These are phyloP conservation scores for Peromyscus aztecus DNA, from an alignment of 2,797 vertebrate species.

Conservation along the genomic window DNA sequence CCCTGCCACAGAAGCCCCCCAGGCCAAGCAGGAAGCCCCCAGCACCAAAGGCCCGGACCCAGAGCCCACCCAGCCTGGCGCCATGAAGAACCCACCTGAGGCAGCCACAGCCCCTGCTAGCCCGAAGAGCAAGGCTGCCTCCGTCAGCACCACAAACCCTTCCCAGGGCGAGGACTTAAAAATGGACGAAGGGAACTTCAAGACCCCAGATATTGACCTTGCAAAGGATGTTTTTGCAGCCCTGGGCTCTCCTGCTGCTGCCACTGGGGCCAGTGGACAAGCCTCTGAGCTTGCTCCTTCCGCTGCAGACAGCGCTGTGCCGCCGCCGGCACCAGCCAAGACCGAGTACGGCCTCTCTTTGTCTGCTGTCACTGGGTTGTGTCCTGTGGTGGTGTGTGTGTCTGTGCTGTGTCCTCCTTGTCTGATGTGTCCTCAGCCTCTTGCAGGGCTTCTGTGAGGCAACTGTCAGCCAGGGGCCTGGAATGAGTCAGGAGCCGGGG, in stretches of 20 bases:
- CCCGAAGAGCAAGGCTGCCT: slow-evolving; percentile 91
- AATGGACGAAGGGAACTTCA: slow-evolving; percentile 96
- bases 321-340: slow-evolving; percentile 91
- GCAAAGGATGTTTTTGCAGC: slow-evolving; percentile 96
- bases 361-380: slow-evolving; percentile 87
- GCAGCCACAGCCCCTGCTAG: slow-evolving; percentile 90
- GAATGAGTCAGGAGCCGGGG: slow-evolving; percentile 14
- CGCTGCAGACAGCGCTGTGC: slow-evolving; percentile 91
- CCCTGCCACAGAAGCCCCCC: slow-evolving; percentile 85
- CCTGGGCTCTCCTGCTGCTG: slow-evolving; percentile 90
- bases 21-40: slow-evolving; percentile 87
- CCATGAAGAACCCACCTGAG: slow-evolving; percentile 89
- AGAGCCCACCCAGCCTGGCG: slow-evolving; percentile 86
- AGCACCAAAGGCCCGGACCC: slow-evolving; percentile 89
- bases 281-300: slow-evolving; percentile 88
- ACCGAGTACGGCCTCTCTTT: slow-evolving; percentile 97
- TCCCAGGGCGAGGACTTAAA: slow-evolving; percentile 93
- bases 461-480: slow-evolving; percentile 63
- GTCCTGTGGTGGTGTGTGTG: slow-evolving; percentile 85
- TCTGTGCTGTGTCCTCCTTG: slow-evolving; percentile 88
- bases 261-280: slow-evolving; percentile 88
- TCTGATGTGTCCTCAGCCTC: slow-evolving; percentile 83
- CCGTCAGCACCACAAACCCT: slow-evolving; percentile 90
- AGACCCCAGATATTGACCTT: slow-evolving; percentile 95
- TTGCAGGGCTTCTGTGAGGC: slow-evolving; percentile 75